phyloP scores from a whole-genome alignment of 2,888 invertebrate genomes.

The Matsumyia berberina region DNA sequence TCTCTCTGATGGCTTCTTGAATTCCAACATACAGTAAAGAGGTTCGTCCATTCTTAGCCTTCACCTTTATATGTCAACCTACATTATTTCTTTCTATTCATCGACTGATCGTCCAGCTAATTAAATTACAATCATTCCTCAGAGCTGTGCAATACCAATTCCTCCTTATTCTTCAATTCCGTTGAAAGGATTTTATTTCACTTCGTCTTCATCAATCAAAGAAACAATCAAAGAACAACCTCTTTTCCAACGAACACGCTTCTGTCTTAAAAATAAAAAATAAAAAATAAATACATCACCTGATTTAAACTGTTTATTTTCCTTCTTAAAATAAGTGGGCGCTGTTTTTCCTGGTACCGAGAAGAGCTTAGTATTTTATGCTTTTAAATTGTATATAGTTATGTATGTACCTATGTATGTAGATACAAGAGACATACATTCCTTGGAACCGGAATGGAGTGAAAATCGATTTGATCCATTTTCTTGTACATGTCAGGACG shows the following conservation, averaged over 20 bases:
- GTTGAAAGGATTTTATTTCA: no score
- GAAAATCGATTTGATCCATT: constrained; percentile 40
- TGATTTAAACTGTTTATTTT: constrained; percentile 32
- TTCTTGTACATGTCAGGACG: constrained; percentile 20
- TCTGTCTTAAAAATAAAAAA: constrained; percentile 12
- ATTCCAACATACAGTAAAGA: no score
- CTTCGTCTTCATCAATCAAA: not conserved
- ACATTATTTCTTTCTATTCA: no score
- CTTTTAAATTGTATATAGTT: not conserved
- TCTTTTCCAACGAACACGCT: constrained; percentile 17
- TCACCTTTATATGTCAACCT: no score
- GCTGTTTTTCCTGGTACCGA: not conserved
- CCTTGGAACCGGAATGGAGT: not conserved
- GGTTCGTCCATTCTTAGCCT: no score
- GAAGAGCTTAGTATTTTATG: not conserved
- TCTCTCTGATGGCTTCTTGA: no score
- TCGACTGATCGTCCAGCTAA: no score
- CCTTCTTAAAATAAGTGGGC: not conserved
- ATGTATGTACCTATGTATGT: no score
- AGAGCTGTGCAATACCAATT: no score
- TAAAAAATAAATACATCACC: constrained; percentile 13
- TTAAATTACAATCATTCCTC: no score
- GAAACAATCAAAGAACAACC: not conserved
- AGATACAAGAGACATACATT: not conserved
- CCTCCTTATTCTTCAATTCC: no score